phyloP scores from a whole-genome alignment of 2,888 invertebrate genomes.

The Lepidochrysops patricia region DNA sequence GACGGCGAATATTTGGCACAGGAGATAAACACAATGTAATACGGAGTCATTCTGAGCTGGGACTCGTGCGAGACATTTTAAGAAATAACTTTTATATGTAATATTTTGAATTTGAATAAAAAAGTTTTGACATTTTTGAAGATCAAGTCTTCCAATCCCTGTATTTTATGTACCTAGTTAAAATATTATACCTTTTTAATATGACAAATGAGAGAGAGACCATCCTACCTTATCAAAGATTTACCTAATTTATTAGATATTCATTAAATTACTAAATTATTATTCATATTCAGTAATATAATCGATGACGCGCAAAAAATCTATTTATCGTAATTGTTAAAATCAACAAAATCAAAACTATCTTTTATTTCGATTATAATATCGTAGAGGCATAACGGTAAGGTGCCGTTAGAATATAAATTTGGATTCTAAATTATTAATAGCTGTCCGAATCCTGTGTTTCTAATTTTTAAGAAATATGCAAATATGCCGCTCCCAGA shows the following conservation, averaged over 20 bases:
- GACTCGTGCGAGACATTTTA: background rate
- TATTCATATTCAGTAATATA: no score
- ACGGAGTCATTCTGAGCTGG: background rate
- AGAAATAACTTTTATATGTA: background rate
- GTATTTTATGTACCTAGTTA: no score
- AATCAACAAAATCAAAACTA: background rate
- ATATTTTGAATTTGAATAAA: background rate
- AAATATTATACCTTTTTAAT: no score
- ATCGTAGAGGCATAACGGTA: background rate
- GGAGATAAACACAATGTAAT: slow-evolving; percentile 1
- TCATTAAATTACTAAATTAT: no score
- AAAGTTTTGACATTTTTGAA: no score
- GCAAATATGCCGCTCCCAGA: background rate
- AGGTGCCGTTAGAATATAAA: background rate
- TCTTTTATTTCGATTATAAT: background rate
- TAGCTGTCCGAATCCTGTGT: background rate
- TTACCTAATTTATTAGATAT: no score
- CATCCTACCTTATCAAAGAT: no score
- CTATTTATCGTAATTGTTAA: no score
- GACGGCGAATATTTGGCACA: background rate
- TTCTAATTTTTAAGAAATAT: background rate
- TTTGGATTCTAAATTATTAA: background rate
- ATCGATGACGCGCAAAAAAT: no score
- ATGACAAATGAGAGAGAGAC: no score
- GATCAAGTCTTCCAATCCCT: no score